Conservation (phyloP, 2,113 vertebrate genomes). For the Erythrolamprus reginae region DNA sequence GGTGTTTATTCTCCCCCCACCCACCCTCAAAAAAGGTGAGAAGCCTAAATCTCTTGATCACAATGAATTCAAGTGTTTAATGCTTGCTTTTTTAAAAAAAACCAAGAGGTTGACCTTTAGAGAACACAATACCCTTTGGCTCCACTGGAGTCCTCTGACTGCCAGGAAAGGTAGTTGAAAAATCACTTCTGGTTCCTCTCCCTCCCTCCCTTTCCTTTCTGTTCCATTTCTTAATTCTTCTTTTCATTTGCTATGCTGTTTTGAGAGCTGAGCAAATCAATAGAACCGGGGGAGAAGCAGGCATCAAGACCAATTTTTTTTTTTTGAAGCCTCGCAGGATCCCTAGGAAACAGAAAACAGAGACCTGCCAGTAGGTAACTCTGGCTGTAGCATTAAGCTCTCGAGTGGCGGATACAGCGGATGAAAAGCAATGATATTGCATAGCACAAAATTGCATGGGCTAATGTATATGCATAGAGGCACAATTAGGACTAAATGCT, state of each 20-base stretch:
- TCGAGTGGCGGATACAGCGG: neutral
- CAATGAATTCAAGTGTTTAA: constrained; percentile 36
- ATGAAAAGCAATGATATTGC: neutral
- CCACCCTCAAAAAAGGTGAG: constrained; percentile 16
- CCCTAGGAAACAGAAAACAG: neutral
- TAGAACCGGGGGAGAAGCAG: constrained; percentile 7
- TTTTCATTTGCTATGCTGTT: constrained; percentile 8
- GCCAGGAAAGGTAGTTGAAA: neutral
- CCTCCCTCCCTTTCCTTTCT: neutral
- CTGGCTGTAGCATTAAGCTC: neutral
- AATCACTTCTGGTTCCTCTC: neutral
- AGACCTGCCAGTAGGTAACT: neutral
- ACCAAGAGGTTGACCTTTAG: constrained; percentile 23
- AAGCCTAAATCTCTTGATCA: constrained; percentile 35
- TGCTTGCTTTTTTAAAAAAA: constrained; percentile 3
- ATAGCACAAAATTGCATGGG: neutral
- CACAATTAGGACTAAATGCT: neutral
- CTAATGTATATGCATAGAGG: neutral
- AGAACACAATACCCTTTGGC: constrained; percentile 13
- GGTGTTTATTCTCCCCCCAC: constrained; percentile 28
- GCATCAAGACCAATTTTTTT: neutral
- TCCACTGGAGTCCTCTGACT: constrained; percentile 8
- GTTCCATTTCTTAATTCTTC: neutral
- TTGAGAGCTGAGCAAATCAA: constrained; percentile 4
- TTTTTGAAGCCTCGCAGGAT: neutral